Evolutionary conservation across 92 coral and sea anemone genomes (phyloP).

Genomic region (Actinernus sp.): DNA sequence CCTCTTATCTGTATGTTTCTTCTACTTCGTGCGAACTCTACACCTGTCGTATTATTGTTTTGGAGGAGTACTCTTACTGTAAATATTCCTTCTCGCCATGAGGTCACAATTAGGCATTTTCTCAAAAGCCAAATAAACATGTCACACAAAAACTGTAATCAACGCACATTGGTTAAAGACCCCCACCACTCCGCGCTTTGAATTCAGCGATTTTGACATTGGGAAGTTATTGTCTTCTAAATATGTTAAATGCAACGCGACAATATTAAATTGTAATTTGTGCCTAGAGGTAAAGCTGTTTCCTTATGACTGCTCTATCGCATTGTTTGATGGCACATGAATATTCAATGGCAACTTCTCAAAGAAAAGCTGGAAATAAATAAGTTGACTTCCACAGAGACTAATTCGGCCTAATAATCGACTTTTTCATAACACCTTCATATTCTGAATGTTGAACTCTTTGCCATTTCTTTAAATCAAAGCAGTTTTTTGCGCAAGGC

Average conservation of each 20-base stretch:
- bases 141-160: slow-evolving; percentile 47
- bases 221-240: slow-evolving; percentile 46
- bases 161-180: slow-evolving; percentile 41
- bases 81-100: slow-evolving; percentile 64
- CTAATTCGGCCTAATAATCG: slow-evolving; percentile 77
- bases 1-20: slow-evolving; percentile 78
- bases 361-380: slow-evolving; percentile 65
- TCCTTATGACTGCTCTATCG: slow-evolving; percentile 78
- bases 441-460: background rate
- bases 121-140: slow-evolving; percentile 77
- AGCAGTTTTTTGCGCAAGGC: background rate
- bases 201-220: slow-evolving; percentile 57
- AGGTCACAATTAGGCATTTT: slow-evolving; percentile 74
- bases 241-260: slow-evolving; percentile 55
- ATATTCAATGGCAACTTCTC: slow-evolving; percentile 82
- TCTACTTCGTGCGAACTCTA: slow-evolving; percentile 84
- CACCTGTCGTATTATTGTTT: slow-evolving; percentile 85
- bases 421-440: slow-evolving; percentile 54
- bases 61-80: slow-evolving; percentile 19
- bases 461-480: background rate
- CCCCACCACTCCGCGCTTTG: slow-evolving; percentile 39
- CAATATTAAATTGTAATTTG: slow-evolving; percentile 78
- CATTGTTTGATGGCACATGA: slow-evolving; percentile 77
- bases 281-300: slow-evolving; percentile 80
- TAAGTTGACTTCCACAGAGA: slow-evolving; percentile 72